Percentiles rank a stretch among this genome's conserved stretches.
phyloP scores from a whole-genome alignment of 2,113 vertebrate genomes.

The Ranitomeya variabilis region DNA sequence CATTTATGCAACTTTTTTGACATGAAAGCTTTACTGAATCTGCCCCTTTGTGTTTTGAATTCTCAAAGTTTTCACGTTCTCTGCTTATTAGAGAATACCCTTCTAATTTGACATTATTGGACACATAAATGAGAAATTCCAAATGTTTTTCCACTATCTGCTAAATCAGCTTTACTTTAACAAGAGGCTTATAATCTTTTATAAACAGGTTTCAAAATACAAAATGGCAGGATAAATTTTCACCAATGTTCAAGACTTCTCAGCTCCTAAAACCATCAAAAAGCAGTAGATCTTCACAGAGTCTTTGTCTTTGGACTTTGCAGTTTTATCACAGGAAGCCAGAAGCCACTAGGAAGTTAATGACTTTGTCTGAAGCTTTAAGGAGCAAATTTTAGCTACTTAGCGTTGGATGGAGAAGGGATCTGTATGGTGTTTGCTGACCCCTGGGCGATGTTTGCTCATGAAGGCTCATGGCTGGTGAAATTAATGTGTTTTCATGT shows the following conservation, averaged over 20 bases:
- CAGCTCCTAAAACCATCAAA: conserved; percentile 14
- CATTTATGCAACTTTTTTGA: no score
- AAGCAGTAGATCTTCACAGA: not conserved
- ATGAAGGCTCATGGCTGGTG: not conserved
- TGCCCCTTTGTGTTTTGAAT: no score
- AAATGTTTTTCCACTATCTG: not conserved
- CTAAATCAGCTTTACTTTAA: not conserved
- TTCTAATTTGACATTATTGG: no score
- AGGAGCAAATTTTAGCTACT: not conserved
- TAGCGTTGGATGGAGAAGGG: not conserved
- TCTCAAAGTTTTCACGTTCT: no score
- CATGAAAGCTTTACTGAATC: no score
- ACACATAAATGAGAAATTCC: no score
- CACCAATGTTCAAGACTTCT: not conserved
- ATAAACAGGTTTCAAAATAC: not conserved
- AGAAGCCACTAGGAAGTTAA: conserved; percentile 22
- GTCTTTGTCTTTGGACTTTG: conserved; percentile 18
- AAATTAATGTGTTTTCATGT: not conserved
- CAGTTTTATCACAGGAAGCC: conserved; percentile 28
- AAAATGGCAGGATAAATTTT: not conserved
- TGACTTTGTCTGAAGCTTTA: not conserved
- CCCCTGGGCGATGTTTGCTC: not conserved
- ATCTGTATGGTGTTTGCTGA: not conserved
- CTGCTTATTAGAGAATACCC: no score
- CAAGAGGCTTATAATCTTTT: not conserved